These are phyloP conservation scores for Pantherophis alleghaniensis DNA, from an alignment of 2,797 vertebrate genomes.

Conservation along the genomic window DNA sequence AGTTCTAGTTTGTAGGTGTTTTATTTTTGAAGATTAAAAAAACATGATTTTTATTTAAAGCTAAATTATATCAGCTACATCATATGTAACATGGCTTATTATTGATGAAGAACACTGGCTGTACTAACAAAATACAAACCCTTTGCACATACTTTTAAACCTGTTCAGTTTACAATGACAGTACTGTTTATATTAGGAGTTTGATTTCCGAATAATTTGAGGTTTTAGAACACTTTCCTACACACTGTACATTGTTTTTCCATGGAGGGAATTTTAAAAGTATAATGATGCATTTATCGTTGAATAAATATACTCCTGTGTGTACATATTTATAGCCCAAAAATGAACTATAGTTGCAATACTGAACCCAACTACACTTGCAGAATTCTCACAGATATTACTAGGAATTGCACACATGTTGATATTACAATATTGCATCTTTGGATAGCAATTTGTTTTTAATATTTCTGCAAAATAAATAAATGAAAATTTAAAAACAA, in stretches of 20 bases:
- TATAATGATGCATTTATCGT: slow-evolving; percentile 63
- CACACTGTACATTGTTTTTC: slow-evolving; percentile 70
- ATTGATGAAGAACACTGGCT: slow-evolving; percentile 62
- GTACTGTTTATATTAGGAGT: slow-evolving; percentile 73
- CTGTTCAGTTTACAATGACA: slow-evolving; percentile 75
- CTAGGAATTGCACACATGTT: background rate
- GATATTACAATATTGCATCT: slow-evolving; percentile 5
- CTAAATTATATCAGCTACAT: slow-evolving; percentile 72
- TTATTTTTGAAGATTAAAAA: slow-evolving; percentile 66
- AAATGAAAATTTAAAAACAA: slow-evolving; percentile 35
- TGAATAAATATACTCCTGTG: slow-evolving; percentile 65
- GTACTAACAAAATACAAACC: slow-evolving; percentile 66
- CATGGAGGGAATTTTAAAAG: slow-evolving; percentile 61
- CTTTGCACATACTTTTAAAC: slow-evolving; percentile 75
- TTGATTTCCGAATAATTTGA: slow-evolving; percentile 74
- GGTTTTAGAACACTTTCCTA: slow-evolving; percentile 71
- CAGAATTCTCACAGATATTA: background rate
- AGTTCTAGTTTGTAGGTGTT: slow-evolving; percentile 78
- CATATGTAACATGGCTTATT: slow-evolving; percentile 73
- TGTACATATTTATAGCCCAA: slow-evolving; percentile 67
- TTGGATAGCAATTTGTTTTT: slow-evolving; percentile 52
- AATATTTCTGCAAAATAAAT: slow-evolving; percentile 58
- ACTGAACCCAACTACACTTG: background rate
- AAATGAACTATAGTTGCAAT: slow-evolving; percentile 44
- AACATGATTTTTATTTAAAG: slow-evolving; percentile 72